Base-by-base conservation (phyloP, 2,888 invertebrate species). In the Tenthredo distinguenda region DNA sequence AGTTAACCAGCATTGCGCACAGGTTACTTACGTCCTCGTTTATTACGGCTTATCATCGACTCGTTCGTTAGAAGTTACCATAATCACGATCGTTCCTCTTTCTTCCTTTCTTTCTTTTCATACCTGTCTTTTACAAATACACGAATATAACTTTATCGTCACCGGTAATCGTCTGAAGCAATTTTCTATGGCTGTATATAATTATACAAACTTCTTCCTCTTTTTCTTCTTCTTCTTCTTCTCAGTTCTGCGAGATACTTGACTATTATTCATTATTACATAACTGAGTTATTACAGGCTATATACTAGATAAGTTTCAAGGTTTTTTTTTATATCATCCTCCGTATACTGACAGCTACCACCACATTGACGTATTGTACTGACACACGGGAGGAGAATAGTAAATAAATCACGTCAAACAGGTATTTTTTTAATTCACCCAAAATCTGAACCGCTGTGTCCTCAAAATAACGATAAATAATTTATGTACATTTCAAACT, bases 301-400 rank as follows among this genome's bases (percentile, higher is more conserved):
- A 74, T 21, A 74, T 72, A 72, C 18, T 40, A n/a, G 34, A 72
- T 37, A 72, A 72, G 72, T 9, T 74, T 43, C 74, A 74, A 74
- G 74, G 74, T 26, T 21, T 43, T 34, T 37, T 31, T 6, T 21
- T 43, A 21, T 74, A 40, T 40, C 40, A 37, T 40, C 40, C 0
- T n/a, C 43, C 2, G 12, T 65, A 15, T 65, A 43, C 26, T 15
- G 21, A 72, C 43, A 40, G 37, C 15, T 72, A 34, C 18, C 9
- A 21, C 3, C 26, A 74, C 43, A 74, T 74, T 43, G n/a, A 74
- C 10, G 43, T 34, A 9, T 74, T 43, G 10, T 43, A 72, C 12
- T 37, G 37, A 37, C 37, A 10, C 18, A 68, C 15, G 34, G 10
- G 4, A 26, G 6, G 5, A 18, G 7, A 58, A 58, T 21, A 50